phyloP scores from a whole-genome alignment of 1,140 invertebrate genomes.

The Condylostylus longicornis region DNA sequence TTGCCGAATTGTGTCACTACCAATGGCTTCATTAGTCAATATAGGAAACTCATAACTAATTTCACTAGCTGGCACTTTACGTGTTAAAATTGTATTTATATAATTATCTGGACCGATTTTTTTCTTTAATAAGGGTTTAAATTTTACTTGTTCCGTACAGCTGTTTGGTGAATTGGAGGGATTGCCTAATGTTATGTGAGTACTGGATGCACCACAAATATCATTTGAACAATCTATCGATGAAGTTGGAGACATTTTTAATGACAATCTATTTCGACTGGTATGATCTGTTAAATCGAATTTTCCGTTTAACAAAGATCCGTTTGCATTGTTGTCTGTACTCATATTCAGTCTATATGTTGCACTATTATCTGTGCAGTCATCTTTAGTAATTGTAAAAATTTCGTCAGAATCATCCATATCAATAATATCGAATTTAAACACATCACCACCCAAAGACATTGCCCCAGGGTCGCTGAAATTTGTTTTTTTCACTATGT shows the following conservation, averaged over 20 bases:
- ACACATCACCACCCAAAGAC: slow-evolving; percentile 51
- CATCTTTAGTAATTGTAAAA: slow-evolving; percentile 11
- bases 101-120: slow-evolving; percentile 51
- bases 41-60: slow-evolving; percentile 39
- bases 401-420: slow-evolving; percentile 38
- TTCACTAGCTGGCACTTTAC: slow-evolving; percentile 33
- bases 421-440: slow-evolving; percentile 57
- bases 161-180: not conserved
- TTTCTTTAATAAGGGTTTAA: slow-evolving; percentile 41
- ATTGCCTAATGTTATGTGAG: not conserved
- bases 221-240: not conserved
- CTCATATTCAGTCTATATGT: slow-evolving; percentile 12
- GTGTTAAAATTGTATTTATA: slow-evolving; percentile 44
- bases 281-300: not conserved
- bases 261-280: not conserved
- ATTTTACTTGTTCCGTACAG: slow-evolving; percentile 27
- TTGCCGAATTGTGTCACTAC: slow-evolving; percentile 14
- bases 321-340: slow-evolving; percentile 9
- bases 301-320: not conserved
- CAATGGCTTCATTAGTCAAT: slow-evolving; percentile 22
- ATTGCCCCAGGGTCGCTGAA: no score
- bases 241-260: not conserved
- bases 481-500: slow-evolving; percentile 17
- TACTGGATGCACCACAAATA: not conserved
- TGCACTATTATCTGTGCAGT: slow-evolving; percentile 14